These are phyloP conservation scores for Euura lappo DNA, from an alignment of 1,140 invertebrate genomes.

Conservation along the genomic window DNA sequence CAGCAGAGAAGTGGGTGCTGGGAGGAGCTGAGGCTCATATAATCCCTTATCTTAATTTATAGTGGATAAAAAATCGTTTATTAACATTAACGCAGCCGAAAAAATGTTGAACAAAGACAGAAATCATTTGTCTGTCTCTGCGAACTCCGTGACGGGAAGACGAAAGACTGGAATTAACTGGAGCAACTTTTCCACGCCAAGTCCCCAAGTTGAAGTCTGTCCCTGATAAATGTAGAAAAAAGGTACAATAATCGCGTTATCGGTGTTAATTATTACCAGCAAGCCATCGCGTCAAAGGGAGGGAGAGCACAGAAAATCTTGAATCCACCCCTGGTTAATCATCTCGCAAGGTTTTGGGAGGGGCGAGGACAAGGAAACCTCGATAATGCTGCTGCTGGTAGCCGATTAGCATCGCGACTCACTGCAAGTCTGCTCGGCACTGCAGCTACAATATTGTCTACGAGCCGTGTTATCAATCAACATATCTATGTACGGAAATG, in stretches of 20 bases:
- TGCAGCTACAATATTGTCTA: too few species aligned
- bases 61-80: neutral
- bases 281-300: neutral
- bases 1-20: neutral
- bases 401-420: neutral
- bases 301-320: neutral
- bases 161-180: neutral
- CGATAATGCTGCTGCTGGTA: neutral
- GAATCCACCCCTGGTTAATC: neutral
- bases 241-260: too few species aligned
- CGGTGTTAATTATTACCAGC: too few species aligned
- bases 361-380: neutral
- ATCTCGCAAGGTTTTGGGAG: neutral
- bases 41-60: neutral
- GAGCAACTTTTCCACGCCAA: neutral
- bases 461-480: too few species aligned
- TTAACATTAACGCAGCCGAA: too few species aligned
- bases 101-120: neutral
- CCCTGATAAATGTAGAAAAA: too few species aligned
- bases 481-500: too few species aligned
- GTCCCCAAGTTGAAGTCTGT: too few species aligned
- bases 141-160: neutral
- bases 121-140: neutral
- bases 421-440: too few species aligned
- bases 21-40: too few species aligned